phyloP scores from a whole-genome alignment of 2,888 invertebrate genomes.

The Ischnura elegans region DNA sequence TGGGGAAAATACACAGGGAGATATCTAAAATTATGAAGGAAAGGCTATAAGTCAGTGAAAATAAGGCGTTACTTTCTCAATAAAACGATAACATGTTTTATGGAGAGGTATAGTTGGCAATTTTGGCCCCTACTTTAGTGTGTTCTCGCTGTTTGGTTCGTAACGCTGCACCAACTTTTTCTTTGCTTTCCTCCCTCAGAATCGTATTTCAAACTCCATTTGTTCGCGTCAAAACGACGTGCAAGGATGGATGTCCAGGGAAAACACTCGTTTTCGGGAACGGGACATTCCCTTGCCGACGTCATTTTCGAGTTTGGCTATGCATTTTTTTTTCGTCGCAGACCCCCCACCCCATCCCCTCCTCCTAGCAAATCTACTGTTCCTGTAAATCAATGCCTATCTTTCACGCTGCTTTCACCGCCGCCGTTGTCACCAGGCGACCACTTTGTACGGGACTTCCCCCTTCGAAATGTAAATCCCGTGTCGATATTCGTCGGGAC shows the following conservation, averaged over 20 bases:
- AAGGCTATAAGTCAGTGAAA: too few species aligned
- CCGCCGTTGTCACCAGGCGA: slow-evolving; percentile 38
- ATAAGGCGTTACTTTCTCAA: too few species aligned
- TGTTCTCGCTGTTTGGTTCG: too few species aligned
- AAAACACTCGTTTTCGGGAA: slow-evolving; percentile 15
- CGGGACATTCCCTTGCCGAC: neutral
- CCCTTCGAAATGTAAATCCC: slow-evolving; percentile 63
- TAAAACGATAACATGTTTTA: too few species aligned
- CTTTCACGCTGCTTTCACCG: slow-evolving; percentile 41
- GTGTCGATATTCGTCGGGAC: slow-evolving; percentile 57
- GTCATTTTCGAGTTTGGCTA: neutral
- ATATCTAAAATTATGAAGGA: too few species aligned
- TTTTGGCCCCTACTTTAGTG: too few species aligned
- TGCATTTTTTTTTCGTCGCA: neutral
- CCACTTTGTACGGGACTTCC: slow-evolving; percentile 61
- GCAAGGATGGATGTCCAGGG: neutral
- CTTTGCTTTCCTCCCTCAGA: neutral
- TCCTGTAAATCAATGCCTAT: slow-evolving; percentile 32
- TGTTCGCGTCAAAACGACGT: neutral
- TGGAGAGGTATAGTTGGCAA: too few species aligned
- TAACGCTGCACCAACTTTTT: too few species aligned
- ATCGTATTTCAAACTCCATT: slow-evolving; percentile 14
- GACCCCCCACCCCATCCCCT: too few species aligned
- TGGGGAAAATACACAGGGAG: too few species aligned
- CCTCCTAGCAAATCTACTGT: slow-evolving; percentile 4